Evolutionary conservation across 2,888 invertebrate genomes (phyloP), one percentile per base, ranked within the genome.

Genomic region (Drosophila peninsularis): DNA sequence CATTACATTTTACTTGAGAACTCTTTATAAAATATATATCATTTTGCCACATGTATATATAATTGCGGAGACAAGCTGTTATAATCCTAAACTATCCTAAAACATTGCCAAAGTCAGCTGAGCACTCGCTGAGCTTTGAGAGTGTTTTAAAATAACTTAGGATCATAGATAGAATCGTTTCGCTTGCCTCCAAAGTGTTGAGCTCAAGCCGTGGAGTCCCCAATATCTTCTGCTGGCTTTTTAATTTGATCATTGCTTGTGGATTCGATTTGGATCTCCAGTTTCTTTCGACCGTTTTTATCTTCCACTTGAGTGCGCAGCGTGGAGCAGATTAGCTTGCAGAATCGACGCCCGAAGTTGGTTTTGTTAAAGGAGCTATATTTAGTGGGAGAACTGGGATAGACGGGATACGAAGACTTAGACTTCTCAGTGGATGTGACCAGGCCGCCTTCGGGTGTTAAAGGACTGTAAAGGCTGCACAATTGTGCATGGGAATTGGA

Each of bases 51-150:
- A 19, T 32, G 21, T 6, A 13, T 32, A 6, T 36, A 13, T 13
- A 11, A 19, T 6, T 5, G 6, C n/a, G 39, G 2, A 45, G 42
- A 17, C 24, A 39, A 41, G 9, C 5, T 1, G 3, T 0, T 11
- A 17, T 37, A 49, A 50, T 52, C 58, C 13, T 34, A 74, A 71
- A 17, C 39, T 49, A 64, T 45, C 3, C 34, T 41, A 78, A 71
- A 66, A 42, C 56, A 54, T 32, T 68, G 34, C 36, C 44, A 56
- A 44, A 17, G 44, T 9, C 49, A 9, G 24, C 17, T 11, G 11
- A 19, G 21, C 9, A 3, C 0, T 10, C 7, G 27, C 14, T 17
- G 14, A 10, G 10, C 21, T 45, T 45, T 44, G 21, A 61, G 32
- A 62, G 50, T 57, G 34, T 45, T 61, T 69, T 57, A 55, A 47